These are phyloP conservation scores for Oryzias dopingdopingensis DNA, from an alignment of 2,797 vertebrate genomes.

Conservation along the genomic window DNA sequence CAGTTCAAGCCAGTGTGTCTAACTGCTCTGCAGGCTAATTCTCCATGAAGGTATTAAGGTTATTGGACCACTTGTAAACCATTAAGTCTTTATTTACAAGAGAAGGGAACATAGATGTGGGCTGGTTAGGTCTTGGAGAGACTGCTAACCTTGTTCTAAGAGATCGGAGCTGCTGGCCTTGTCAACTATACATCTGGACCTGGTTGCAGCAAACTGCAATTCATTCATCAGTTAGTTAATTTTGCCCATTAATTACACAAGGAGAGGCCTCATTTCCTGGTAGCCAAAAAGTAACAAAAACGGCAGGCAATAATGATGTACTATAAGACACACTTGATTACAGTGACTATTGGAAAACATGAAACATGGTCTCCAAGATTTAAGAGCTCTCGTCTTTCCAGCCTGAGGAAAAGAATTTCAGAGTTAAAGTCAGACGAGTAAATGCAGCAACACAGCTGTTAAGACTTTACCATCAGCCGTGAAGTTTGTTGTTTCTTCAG, in stretches of 20 bases:
- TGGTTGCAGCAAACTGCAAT: conserved; percentile 61
- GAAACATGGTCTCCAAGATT: conserved; percentile 25
- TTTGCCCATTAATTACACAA: conserved; percentile 75
- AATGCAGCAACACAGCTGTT: conserved; percentile 32
- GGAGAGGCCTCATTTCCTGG: conserved; percentile 63
- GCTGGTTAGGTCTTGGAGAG: conserved; percentile 46
- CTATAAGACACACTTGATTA: conserved; percentile 51
- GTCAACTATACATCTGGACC: conserved; percentile 61
- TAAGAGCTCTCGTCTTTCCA: neutral
- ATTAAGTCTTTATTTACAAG: conserved; percentile 79
- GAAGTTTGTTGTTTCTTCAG: conserved; percentile 39
- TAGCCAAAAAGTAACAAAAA: conserved; percentile 57
- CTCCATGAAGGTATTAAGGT: conserved; percentile 76
- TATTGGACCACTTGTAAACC: conserved; percentile 78
- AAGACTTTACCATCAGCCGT: conserved; percentile 11
- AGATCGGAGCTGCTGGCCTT: conserved; percentile 40
- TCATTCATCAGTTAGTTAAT: conserved; percentile 76
- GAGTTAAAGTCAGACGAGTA: neutral
- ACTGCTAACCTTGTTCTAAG: conserved; percentile 67
- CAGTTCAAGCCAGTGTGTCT: conserved; percentile 44
- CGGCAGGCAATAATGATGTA: conserved; percentile 50
- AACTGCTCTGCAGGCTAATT: conserved; percentile 67
- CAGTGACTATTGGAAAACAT: conserved; percentile 47
- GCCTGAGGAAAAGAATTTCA: conserved; percentile 4
- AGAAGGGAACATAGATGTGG: conserved; percentile 55